Evolutionary conservation across 2,888 invertebrate species (phyloP).

Genomic region (Synergus gifuensis): DNA sequence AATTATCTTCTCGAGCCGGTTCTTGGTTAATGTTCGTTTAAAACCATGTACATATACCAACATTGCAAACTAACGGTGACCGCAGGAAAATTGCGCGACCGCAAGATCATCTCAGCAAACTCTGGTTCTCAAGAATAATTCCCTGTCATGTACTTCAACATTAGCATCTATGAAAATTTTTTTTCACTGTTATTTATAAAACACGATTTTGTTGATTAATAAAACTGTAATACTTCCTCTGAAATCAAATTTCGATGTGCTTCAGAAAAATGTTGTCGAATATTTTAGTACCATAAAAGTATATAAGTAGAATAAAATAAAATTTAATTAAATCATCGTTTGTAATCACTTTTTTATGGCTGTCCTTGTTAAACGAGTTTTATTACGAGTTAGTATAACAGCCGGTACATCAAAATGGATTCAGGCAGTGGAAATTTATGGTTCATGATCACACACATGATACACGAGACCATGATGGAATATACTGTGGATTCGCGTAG

Average conservation of each 20-base stretch:
- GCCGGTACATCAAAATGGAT: not conserved
- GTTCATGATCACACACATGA: not conserved
- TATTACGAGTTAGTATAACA: not conserved
- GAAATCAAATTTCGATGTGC: too few relatives aligned
- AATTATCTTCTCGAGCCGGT: slow-evolving; percentile 52
- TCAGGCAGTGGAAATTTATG: not conserved
- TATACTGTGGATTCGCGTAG: not conserved
- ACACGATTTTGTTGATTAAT: not conserved
- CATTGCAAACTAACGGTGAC: slow-evolving; percentile 51
- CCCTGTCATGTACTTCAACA: not conserved
- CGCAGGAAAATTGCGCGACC: slow-evolving; percentile 34
- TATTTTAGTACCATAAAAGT: not conserved
- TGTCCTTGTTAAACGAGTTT: not conserved
- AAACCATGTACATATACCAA: slow-evolving; percentile 47
- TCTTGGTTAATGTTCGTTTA: slow-evolving; percentile 51
- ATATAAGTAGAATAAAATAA: not conserved
- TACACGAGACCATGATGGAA: not conserved
- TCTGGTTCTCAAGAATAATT: slow-evolving; percentile 4
- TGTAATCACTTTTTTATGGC: not conserved
- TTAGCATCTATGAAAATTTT: not conserved
- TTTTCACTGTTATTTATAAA: not conserved
- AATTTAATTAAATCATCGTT: not conserved
- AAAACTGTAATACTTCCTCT: not conserved
- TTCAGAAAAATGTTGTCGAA: too few relatives aligned
- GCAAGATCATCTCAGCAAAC: slow-evolving; percentile 30